phyloP scores from a whole-genome alignment of 2,113 vertebrate genomes.

The Thermophis baileyi region DNA sequence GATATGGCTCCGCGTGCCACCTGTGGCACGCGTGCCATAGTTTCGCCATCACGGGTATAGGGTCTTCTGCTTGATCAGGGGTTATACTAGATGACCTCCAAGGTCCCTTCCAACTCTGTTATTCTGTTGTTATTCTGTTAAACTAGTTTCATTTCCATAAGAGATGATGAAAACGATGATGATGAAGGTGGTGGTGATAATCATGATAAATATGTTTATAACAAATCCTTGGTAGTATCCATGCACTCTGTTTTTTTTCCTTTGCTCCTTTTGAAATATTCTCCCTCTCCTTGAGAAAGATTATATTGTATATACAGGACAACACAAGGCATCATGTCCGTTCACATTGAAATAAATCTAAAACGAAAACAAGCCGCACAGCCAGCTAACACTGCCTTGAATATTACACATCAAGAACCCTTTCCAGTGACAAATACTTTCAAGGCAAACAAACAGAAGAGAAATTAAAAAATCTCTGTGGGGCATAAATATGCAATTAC shows the following conservation, averaged over 20 bases:
- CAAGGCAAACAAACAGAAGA: slow-evolving; percentile 84
- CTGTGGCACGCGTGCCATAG: no score
- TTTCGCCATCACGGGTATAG: background rate
- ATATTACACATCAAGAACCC: slow-evolving; percentile 75
- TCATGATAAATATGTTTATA: slow-evolving; percentile 10
- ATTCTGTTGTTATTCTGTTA: rapidly evolving
- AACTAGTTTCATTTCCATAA: slow-evolving; percentile 9
- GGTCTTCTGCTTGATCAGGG: background rate
- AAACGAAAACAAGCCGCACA: slow-evolving; percentile 69
- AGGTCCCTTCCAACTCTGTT: background rate
- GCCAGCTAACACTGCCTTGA: slow-evolving; percentile 70
- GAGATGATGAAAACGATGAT: slow-evolving; percentile 8
- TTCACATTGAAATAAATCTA: slow-evolving; percentile 64
- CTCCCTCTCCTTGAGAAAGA: slow-evolving; percentile 52
- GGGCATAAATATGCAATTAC: slow-evolving; percentile 86
- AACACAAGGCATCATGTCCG: slow-evolving; percentile 60
- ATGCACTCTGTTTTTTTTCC: slow-evolving; percentile 19
- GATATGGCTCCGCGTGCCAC: no score
- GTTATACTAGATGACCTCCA: background rate
- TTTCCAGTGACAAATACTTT: slow-evolving; percentile 79
- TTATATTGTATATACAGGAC: slow-evolving; percentile 20
- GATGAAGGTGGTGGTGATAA: background rate
- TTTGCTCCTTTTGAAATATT: slow-evolving; percentile 46
- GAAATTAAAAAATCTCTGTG: slow-evolving; percentile 88
- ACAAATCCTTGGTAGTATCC: slow-evolving; percentile 45